phyloP scores from a whole-genome alignment of 2,113 vertebrate species.

The Phaethornis superciliosus region DNA sequence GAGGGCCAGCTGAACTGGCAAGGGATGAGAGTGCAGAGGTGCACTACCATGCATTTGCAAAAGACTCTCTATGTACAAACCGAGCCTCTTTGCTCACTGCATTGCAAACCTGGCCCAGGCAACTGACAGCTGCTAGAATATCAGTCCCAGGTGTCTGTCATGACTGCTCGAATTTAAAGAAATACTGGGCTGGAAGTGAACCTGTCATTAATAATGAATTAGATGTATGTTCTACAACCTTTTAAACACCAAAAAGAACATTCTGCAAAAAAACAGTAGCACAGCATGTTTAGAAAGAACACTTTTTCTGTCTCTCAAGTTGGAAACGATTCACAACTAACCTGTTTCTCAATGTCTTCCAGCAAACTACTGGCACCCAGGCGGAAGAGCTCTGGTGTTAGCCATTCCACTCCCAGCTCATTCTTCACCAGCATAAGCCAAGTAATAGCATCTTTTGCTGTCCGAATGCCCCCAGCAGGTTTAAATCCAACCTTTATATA shows the following conservation, averaged over 20 bases:
- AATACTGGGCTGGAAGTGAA: not conserved
- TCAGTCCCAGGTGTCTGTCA: not conserved
- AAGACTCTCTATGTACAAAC: not conserved
- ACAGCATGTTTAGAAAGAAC: not conserved
- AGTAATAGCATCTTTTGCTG: slow-evolving; percentile 85
- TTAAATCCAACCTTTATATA: slow-evolving; percentile 86
- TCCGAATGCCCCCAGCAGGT: slow-evolving; percentile 94
- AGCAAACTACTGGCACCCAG: slow-evolving; percentile 94
- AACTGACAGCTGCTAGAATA: not conserved
- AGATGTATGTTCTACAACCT: not conserved
- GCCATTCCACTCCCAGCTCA: slow-evolving; percentile 90
- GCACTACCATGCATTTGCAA: not conserved
- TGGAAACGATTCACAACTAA: slow-evolving; percentile 53
- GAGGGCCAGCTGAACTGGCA: not conserved
- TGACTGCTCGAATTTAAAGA: not conserved
- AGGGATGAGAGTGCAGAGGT: not conserved
- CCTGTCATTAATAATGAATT: not conserved
- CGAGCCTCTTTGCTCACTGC: not conserved
- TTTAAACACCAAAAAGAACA: not conserved
- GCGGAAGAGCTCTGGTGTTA: slow-evolving; percentile 88
- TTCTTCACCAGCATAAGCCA: slow-evolving; percentile 94
- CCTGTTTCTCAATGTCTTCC: slow-evolving; percentile 94
- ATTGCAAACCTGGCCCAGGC: not conserved
- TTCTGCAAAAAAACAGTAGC: not conserved
- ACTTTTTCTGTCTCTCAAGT: not conserved